A percentile compares a stretch with the other conserved stretches of the same genome.
These are phyloP conservation scores for Myotis lucifugus DNA, from an alignment of 2,113 vertebrate species.

Conservation along the genomic window DNA sequence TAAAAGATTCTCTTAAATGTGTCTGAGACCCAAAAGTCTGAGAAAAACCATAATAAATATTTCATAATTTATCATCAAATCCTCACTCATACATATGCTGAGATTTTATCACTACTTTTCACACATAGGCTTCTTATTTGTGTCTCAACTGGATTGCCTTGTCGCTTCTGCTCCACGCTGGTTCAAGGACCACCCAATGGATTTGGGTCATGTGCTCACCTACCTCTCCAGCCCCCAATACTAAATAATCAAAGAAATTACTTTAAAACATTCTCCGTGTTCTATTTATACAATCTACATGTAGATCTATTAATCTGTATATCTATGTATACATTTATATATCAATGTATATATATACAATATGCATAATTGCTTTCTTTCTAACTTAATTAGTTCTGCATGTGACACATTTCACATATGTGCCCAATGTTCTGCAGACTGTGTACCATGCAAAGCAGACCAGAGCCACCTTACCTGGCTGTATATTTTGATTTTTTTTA, in stretches of 20 bases:
- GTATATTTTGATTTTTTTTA: background rate
- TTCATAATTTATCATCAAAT: slow-evolving; percentile 31
- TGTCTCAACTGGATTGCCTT: background rate
- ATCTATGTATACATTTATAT: too few species aligned
- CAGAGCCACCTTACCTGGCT: background rate
- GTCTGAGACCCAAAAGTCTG: slow-evolving; percentile 29
- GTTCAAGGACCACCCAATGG: background rate
- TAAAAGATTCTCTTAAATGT: slow-evolving; percentile 38
- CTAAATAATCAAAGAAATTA: background rate
- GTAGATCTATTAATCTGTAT: background rate
- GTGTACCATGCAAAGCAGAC: background rate
- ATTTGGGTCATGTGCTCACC: background rate
- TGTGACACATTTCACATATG: background rate
- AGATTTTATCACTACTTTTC: background rate
- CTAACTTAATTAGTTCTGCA: background rate
- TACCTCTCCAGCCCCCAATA: background rate
- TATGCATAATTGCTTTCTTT: background rate
- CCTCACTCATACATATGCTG: background rate
- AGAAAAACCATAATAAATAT: slow-evolving; percentile 19
- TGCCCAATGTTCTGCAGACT: background rate
- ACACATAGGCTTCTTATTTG: background rate
- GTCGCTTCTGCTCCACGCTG: background rate
- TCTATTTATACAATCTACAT: background rate
- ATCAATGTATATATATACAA: background rate
- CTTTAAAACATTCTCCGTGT: background rate